Conservation (phyloP, 2,113 vertebrate genomes). For the Laticauda laticaudata region DNA sequence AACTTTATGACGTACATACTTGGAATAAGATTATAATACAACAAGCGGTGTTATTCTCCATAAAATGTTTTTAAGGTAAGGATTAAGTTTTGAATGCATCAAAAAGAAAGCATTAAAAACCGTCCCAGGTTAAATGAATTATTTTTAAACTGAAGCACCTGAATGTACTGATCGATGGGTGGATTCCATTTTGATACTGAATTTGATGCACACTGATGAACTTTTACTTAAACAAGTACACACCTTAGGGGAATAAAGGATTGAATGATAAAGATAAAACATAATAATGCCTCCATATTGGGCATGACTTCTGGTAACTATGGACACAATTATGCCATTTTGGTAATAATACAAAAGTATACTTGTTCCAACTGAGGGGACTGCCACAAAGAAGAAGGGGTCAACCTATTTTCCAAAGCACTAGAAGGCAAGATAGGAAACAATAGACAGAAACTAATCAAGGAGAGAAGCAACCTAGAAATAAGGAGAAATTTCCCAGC, state of each 20-base stretch:
- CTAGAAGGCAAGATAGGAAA: background rate
- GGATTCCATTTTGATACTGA: background rate
- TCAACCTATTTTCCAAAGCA: background rate
- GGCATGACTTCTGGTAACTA: background rate
- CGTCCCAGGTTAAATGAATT: constrained; percentile 55
- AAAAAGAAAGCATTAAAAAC: constrained; percentile 6
- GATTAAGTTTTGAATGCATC: background rate
- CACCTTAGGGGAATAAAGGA: background rate
- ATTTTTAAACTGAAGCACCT: constrained; percentile 48
- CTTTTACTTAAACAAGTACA: constrained; percentile 52
- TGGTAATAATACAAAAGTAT: background rate
- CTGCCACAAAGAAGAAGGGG: background rate
- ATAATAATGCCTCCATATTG: background rate
- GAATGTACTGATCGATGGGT: background rate
- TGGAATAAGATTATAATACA: background rate
- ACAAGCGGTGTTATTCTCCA: background rate
- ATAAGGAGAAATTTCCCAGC: background rate
- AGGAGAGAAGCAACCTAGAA: background rate
- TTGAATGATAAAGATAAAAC: background rate
- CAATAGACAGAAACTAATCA: background rate
- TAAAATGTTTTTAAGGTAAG: background rate
- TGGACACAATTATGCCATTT: background rate
- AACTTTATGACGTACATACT: background rate
- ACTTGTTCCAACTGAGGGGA: background rate
- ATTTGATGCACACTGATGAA: constrained; percentile 26